These are phyloP conservation scores for Gastracanthus pulcherrimus DNA, from an alignment of 2,888 invertebrate genomes.

Conservation along the genomic window DNA sequence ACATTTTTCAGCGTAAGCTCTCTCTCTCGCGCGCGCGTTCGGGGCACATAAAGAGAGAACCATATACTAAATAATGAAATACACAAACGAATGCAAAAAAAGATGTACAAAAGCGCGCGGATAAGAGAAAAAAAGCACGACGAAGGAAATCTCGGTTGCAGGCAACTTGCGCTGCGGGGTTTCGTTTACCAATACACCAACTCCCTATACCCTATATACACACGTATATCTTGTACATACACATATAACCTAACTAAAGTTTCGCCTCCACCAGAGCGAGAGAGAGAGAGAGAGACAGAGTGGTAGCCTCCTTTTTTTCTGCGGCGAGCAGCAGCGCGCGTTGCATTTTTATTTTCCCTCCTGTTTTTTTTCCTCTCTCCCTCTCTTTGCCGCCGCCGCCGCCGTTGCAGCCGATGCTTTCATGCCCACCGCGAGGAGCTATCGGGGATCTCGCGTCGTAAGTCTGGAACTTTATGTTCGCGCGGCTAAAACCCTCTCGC, in stretches of 20 bases:
- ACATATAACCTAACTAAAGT: constrained; percentile 32
- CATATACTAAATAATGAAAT: constrained; percentile 40
- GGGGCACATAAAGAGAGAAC: not conserved
- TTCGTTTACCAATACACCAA: constrained; percentile 28
- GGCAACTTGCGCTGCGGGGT: constrained; percentile 50
- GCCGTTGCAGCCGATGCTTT: constrained; percentile 71
- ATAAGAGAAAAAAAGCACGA: not conserved
- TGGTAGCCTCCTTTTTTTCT: constrained; percentile 63
- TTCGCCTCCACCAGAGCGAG: constrained; percentile 8
- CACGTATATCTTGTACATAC: not conserved
- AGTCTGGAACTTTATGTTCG: constrained; percentile 78
- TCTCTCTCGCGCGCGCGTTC: no score
- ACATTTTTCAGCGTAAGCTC: not conserved
- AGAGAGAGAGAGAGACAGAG: constrained; percentile 3
- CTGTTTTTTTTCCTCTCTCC: constrained; percentile 38
- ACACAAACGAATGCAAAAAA: not conserved
- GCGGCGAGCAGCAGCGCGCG: constrained; percentile 32
- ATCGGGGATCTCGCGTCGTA: constrained; percentile 77
- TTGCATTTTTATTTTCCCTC: constrained; percentile 60
- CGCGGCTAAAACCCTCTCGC: constrained; percentile 74
- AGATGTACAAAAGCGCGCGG: not conserved
- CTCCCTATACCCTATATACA: not conserved
- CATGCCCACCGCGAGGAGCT: constrained; percentile 76
- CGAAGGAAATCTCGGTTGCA: constrained; percentile 29
- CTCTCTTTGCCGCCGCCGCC: constrained; percentile 15